Base-by-base conservation (phyloP, 2,113 vertebrate species). In the Lucifuga dentata region DNA sequence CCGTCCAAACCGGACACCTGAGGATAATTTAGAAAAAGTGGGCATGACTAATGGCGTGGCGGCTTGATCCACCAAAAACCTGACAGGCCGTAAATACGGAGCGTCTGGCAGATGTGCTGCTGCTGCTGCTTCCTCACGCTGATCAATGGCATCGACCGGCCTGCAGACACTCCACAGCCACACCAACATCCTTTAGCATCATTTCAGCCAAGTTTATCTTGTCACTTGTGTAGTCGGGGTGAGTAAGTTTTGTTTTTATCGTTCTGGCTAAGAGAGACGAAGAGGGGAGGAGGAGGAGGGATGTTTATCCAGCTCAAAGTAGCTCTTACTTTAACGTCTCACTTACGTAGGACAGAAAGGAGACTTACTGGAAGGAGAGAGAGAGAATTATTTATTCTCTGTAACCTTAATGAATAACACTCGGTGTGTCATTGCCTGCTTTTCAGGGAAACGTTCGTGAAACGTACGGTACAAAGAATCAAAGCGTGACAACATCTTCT, bases 21-120 rank as follows among this genome's bases (percentile, higher is more conserved):
- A 63, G 65, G 55, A 78, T 71, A 44, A 69, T 60, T 77, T 74
- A 46, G 46, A 88, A 80, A 81, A 83, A 81, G 76, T 79, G 57
- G 73, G 73, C 65, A 73, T 89, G 76, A 86, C 75, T 86, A 83
- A 88, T 73, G 63, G 85, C 53, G 10, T 9, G n/a, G 64, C 13
- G n/a, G 73, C 69, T 66, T 63, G 76, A 82, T 77, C 85, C 60
- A 80, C 61, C 73, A 29, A n/a, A 65, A 79, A 68, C 57, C 53
- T 71, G 84, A 86, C 89, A 82, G 56, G 82, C 79, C 53, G 80
- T 90, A 90, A 90, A 90, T 86, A 88, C 80, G 78, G 68, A 81
- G 68, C 24, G 10, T 66, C 79, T 83, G 81, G 84, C 89, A 90
- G 80, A 89, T 71, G 76, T 76, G 73, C 69, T 52, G 44, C 55